phyloP scores from a whole-genome alignment of 2,113 vertebrate genomes.

The Pterocles burchelli region DNA sequence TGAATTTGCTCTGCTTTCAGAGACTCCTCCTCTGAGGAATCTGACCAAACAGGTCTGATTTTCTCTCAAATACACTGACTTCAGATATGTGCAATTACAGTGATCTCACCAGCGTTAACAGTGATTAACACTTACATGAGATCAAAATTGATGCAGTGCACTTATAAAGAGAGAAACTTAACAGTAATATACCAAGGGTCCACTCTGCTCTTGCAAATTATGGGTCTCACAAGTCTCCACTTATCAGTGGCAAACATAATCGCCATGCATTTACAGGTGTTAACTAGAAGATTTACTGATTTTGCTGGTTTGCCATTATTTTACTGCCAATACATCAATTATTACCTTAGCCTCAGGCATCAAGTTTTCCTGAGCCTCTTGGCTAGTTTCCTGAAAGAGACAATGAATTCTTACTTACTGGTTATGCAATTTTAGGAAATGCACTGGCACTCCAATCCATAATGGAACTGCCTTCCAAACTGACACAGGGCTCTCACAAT shows the following conservation, averaged over 20 bases:
- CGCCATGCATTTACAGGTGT: neutral
- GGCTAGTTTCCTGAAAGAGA: neutral
- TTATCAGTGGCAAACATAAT: neutral
- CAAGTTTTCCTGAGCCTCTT: neutral
- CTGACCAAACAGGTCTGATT: neutral
- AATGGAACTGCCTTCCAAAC: neutral
- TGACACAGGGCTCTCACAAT: neutral
- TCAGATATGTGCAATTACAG: neutral
- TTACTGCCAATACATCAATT: neutral
- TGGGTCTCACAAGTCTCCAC: neutral
- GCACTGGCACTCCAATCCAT: neutral
- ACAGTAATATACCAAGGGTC: neutral
- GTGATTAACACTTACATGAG: neutral
- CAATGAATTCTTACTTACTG: neutral
- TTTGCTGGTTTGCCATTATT: slow-evolving; percentile 9
- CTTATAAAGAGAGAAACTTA: neutral
- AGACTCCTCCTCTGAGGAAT: neutral
- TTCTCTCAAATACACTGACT: neutral
- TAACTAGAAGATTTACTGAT: neutral
- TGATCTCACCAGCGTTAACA: neutral
- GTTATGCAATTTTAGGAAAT: neutral
- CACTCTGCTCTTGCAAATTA: neutral
- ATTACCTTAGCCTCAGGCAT: neutral
- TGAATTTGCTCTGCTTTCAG: neutral
- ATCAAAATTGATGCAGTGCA: neutral